Evolutionary conservation across 2,113 vertebrate species (phyloP), one percentile per base, ranked within the genome.

Genomic region (Alethe diademata): DNA sequence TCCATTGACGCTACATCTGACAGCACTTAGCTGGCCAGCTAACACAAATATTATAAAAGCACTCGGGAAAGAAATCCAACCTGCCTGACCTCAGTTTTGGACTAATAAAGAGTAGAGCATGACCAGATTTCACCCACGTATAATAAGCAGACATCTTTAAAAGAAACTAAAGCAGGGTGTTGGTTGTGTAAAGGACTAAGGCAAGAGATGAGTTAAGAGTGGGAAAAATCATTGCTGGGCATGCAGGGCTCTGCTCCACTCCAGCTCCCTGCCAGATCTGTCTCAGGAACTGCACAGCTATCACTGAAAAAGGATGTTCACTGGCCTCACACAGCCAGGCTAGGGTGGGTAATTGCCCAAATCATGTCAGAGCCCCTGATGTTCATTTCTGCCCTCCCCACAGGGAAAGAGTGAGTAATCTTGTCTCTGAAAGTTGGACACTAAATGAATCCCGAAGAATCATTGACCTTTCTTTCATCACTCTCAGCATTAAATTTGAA

Each of bases 31-130:
- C 93, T 96, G 85, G 88, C 93, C 92, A 67, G 94, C 94, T 96
- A 97, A 96, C 85, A 93, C 92, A 97, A 96, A 97, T 96, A 96
- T 88, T 88, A 78, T 86, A 94, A 97, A 95, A 97, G 92, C 75
- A 95, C 87, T 95, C 2, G 26, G 85, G 90, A 94, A 94, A 94
- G 96, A 96, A 96, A 96, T 64, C 94, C 93, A 93, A 93, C 94
- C 95, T 93, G 90, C 85, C 90, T 96, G 95, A 96, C 95, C 93
- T 94, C 91, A 86, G 96, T 48, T 96, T 92, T 96, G 96, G 91
- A 90, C 91, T 93, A 96, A 92, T 95, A 97, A 96, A 95, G 93
- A 94, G 67, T 71, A n/a, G 51, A 78, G 92, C 88, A 67, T 6
- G 78, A 80, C 85, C 92, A 94, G 93, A 88, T 80, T 90, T 86